Conservation (phyloP, 2,113 vertebrate genomes). For the Urocolius indicus region DNA sequence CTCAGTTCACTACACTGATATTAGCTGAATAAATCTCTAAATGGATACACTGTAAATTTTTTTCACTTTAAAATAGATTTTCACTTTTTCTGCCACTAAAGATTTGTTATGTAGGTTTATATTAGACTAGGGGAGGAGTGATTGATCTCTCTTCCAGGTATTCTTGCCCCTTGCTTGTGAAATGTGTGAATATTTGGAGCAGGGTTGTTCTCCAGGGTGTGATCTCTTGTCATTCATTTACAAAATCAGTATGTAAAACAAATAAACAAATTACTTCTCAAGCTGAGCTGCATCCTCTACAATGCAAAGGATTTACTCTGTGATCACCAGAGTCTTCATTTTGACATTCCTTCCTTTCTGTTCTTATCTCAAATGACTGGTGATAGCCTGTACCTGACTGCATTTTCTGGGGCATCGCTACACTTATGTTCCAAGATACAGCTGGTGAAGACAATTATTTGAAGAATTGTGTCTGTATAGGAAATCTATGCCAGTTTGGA, state of each 20-base stretch:
- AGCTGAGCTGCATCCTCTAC: not conserved
- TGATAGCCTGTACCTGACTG: not conserved
- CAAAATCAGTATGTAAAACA: not conserved
- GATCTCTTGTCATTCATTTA: not conserved
- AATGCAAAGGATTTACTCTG: rapidly evolving
- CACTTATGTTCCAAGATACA: not conserved
- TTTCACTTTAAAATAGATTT: not conserved
- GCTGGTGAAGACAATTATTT: not conserved
- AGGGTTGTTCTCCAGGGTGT: not conserved
- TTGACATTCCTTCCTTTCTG: not conserved
- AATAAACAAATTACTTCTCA: not conserved
- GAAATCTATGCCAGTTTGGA: slow-evolving; percentile 10
- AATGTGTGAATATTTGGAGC: not conserved
- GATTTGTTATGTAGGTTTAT: rapidly evolving
- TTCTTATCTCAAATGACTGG: not conserved
- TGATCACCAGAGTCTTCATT: not conserved
- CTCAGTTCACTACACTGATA: not conserved
- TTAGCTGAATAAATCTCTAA: not conserved
- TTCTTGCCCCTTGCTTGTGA: rapidly evolving
- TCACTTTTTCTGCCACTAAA: not conserved
- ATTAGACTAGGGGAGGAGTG: not conserved
- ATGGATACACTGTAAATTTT: not conserved
- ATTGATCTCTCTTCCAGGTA: not conserved
- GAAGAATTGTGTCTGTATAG: not conserved
- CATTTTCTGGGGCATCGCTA: not conserved